Percentiles rank a stretch among this genome's conserved stretches.
These are phyloP conservation scores for Euglossa dilemma DNA, from an alignment of 1,140 invertebrate species.

Conservation along the genomic window DNA sequence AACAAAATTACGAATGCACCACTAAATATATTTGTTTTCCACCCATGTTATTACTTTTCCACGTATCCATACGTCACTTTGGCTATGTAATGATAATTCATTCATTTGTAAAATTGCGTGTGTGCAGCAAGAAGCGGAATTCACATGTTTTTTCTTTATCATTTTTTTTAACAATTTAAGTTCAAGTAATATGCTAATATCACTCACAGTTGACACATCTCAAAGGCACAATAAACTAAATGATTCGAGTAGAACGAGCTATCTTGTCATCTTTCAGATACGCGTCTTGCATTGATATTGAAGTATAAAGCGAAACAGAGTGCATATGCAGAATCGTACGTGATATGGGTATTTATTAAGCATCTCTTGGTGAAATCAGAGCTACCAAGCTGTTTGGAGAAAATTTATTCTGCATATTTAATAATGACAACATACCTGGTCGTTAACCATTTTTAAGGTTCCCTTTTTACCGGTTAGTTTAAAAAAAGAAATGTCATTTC, in stretches of 20 bases:
- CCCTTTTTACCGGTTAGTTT: background rate
- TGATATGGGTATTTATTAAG: constrained; percentile 3
- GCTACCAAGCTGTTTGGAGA: background rate
- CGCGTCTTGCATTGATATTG: constrained; percentile 5
- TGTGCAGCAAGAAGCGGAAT: background rate
- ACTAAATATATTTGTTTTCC: background rate
- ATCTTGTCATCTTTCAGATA: constrained; percentile 31
- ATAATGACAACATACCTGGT: background rate
- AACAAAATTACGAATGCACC: background rate
- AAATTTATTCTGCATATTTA: constrained; percentile 3
- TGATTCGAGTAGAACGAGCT: background rate
- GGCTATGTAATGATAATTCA: too few species aligned
- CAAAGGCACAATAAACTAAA: background rate
- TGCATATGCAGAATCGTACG: constrained; percentile 27
- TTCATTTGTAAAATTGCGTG: background rate
- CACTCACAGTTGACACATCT: too few species aligned
- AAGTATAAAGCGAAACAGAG: constrained; percentile 14
- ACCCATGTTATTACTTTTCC: background rate
- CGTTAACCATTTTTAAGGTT: background rate
- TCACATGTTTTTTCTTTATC: background rate
- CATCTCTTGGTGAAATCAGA: constrained; percentile 1
- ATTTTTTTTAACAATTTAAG: background rate
- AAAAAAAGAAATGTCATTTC: too few species aligned
- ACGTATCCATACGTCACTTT: too few species aligned
- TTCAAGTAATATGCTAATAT: background rate